Conservation (phyloP, 35 echinoderm and acorn worm species). For the Holothuria glaberrima region DNA sequence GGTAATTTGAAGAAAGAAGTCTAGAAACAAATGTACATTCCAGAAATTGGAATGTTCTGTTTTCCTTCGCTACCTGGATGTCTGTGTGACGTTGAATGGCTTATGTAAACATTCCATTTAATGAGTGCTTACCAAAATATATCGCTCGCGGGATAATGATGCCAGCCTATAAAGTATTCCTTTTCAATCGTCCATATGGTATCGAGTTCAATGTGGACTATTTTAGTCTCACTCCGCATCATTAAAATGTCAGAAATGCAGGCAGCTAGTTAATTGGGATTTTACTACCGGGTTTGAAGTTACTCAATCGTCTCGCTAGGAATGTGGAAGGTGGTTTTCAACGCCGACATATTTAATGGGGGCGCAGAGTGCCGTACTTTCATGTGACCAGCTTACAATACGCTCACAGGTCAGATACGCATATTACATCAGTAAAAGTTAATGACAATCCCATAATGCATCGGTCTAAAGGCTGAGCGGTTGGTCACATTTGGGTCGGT, state of each 20-base stretch:
- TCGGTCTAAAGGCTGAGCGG: too few relatives aligned
- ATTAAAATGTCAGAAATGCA: slow-evolving; percentile 49
- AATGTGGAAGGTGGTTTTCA: slow-evolving; percentile 49
- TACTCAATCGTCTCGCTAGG: slow-evolving; percentile 4
- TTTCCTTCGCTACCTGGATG: not conserved
- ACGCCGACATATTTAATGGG: not conserved
- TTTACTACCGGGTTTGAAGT: slow-evolving; percentile 3
- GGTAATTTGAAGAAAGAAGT: slow-evolving; percentile 44
- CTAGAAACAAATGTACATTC: slow-evolving; percentile 8
- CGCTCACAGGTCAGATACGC: too few relatives aligned
- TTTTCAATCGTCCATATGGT: slow-evolving; percentile 18
- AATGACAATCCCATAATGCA: too few relatives aligned
- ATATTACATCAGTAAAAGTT: too few relatives aligned
- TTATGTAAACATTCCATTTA: slow-evolving; percentile 50
- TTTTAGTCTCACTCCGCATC: slow-evolving; percentile 20
- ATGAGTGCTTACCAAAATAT: slow-evolving; percentile 14
- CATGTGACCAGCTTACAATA: too few relatives aligned
- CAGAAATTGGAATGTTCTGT: slow-evolving; percentile 47
- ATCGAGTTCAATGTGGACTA: slow-evolving; percentile 27
- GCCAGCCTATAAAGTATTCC: not conserved
- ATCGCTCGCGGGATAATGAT: slow-evolving; percentile 15
- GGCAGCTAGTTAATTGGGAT: slow-evolving; percentile 35
- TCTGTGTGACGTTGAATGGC: slow-evolving; percentile 21
- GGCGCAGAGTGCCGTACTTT: not conserved
- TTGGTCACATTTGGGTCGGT: too few relatives aligned